Evolutionary conservation across 2,888 invertebrate species (phyloP), one percentile per base, ranked within the genome.

Genomic region (Eurois occulta): DNA sequence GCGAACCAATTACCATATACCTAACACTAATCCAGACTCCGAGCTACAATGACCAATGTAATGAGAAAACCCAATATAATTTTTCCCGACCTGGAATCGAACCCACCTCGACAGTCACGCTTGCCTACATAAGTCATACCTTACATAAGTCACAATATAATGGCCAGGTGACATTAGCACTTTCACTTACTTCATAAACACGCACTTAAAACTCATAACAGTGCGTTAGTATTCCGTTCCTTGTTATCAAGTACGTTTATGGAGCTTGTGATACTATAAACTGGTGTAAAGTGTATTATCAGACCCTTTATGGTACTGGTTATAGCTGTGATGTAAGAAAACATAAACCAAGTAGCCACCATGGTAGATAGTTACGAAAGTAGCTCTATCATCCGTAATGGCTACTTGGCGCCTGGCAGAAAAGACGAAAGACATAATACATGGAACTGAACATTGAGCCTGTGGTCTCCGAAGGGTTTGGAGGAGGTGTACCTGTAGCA

Each of bases 151-250:
- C 35, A 80, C 65, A 77, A 64, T 65, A 71, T 62, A 71, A 85
- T 71, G 64, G 64, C 10, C 24, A 43, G 72, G 72, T 66, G 83
- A 85, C 77, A 81, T 68, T 80, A 77, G 10, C 66, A 86, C 87
- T 87, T 87, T 87, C 87, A 77, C 87, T 83, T 72, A 65, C 76
- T 76, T 80, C 77, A 82, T 88, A 81, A 83, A 81, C 43, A 68
- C 64, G 24, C n/a, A 48, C 81, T 80, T 81, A 77, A 81, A 75
- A 75, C 21, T 55, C 41, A 72, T 87, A 79, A 80, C 78, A 85
- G n/a, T 67, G 52, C 70, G 80, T 75, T 85, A 55, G 35, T 84
- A 78, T 81, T 77, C 67, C 28, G 43, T 38, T 48, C 52, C 68
- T 35, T 75, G 64, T n/a, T 72, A 83, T 65, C 48, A 67, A 65